Evolutionary conservation across 35 echinoderm and acorn worm genomes (phyloP).

Genomic region (Hemicentrotus pulcherrimus): DNA sequence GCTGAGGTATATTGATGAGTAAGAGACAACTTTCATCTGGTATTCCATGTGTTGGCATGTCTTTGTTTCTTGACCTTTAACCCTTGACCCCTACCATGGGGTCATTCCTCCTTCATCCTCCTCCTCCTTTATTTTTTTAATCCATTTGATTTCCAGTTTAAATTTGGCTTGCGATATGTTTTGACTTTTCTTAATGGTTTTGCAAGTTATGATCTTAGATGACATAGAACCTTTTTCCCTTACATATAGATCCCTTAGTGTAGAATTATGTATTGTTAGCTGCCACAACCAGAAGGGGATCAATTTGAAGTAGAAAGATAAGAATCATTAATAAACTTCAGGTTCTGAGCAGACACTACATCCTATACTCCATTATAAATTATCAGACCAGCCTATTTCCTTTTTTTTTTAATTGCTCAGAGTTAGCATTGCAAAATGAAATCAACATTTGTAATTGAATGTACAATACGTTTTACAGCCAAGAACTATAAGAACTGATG

Average conservation of each 20-base stretch:
- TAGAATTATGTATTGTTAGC: neutral
- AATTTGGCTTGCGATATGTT: neutral
- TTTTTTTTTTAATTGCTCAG: no score
- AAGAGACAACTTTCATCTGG: conserved; percentile 40
- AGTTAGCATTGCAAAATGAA: no score
- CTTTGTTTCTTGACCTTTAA: conserved; percentile 21
- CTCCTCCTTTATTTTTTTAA: neutral
- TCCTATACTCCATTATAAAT: no score
- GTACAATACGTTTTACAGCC: no score
- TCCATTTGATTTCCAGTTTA: neutral
- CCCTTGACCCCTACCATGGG: neutral
- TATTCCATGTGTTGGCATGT: conserved; percentile 54
- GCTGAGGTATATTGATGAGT: conserved; percentile 54
- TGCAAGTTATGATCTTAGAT: neutral
- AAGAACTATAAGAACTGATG: no score
- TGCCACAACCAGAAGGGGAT: no score
- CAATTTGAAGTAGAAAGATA: no score
- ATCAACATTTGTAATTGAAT: no score
- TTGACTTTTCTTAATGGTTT: neutral
- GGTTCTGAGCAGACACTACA: no score
- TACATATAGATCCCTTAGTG: neutral
- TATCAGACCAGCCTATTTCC: no score
- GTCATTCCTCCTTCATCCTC: neutral
- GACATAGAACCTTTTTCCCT: neutral
- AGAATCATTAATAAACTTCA: no score